A percentile compares a stretch with the other conserved stretches of the same genome.
Conservation (phyloP, 2,113 vertebrate genomes). For the Solea solea region DNA sequence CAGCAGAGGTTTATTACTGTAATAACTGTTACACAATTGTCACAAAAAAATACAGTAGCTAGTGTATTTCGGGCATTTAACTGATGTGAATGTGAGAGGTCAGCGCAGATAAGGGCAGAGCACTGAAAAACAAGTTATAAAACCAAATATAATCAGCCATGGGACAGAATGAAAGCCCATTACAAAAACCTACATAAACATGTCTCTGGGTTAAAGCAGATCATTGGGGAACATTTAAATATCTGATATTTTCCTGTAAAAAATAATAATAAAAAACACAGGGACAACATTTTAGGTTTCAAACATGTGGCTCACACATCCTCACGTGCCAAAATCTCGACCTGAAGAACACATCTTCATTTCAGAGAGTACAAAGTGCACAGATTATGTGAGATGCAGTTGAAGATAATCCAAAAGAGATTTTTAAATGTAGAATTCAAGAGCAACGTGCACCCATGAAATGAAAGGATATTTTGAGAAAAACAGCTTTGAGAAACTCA, state of each 20-base stretch:
- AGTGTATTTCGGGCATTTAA: slow-evolving; percentile 40
- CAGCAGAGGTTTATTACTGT: slow-evolving; percentile 27
- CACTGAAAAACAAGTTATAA: slow-evolving; percentile 5
- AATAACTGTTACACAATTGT: slow-evolving; percentile 56
- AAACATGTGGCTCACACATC: slow-evolving; percentile 20
- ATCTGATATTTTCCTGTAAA: neutral
- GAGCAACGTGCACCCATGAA: slow-evolving; percentile 8
- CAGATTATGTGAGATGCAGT: slow-evolving; percentile 29
- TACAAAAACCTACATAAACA: slow-evolving; percentile 22
- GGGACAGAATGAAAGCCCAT: slow-evolving; percentile 25
- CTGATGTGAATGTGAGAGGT: slow-evolving; percentile 37
- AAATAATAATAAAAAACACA: slow-evolving; percentile 1
- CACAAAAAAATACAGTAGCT: slow-evolving; percentile 38
- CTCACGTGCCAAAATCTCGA: slow-evolving; percentile 11
- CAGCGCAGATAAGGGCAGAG: slow-evolving; percentile 5
- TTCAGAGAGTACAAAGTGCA: slow-evolving; percentile 8
- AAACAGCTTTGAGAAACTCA: slow-evolving; percentile 30
- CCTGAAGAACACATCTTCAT: neutral
- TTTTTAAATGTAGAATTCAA: slow-evolving; percentile 28
- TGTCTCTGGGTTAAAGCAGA: slow-evolving; percentile 5
- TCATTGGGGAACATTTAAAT: slow-evolving; percentile 14
- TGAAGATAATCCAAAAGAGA: slow-evolving; percentile 39
- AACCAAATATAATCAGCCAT: slow-evolving; percentile 40
- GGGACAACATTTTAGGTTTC: slow-evolving; percentile 10
- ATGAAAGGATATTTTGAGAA: slow-evolving; percentile 23